A percentile compares a stretch with the other conserved stretches of the same genome.
phyloP scores from a whole-genome alignment of 2,113 vertebrate genomes.

The Orientallactaga bullata region DNA sequence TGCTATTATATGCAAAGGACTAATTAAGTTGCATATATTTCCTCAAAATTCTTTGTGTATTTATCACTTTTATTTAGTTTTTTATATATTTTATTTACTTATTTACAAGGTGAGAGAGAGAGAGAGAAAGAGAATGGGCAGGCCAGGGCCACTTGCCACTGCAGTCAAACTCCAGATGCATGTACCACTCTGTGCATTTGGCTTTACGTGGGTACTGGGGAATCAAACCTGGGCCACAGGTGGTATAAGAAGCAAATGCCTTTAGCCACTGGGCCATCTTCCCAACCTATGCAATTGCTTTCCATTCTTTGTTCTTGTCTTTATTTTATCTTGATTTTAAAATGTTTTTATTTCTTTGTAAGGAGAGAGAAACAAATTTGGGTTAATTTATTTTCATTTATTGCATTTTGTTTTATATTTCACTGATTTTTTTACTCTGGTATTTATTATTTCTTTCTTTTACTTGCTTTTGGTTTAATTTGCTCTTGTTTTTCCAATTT shows the following conservation, averaged over 20 bases:
- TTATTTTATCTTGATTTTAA: background rate
- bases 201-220: too few relatives aligned
- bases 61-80: background rate
- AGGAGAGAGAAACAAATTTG: background rate
- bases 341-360: too few relatives aligned
- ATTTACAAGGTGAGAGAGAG: too few relatives aligned
- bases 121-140: too few relatives aligned
- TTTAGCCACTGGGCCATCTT: too few relatives aligned
- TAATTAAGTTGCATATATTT: background rate
- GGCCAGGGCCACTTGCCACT: too few relatives aligned
- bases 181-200: too few relatives aligned
- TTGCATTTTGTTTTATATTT: background rate
- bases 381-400: background rate
- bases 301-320: too few relatives aligned
- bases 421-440: background rate
- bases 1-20: background rate
- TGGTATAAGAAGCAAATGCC: too few relatives aligned
- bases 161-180: too few relatives aligned
- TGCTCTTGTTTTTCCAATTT: background rate
- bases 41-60: background rate
- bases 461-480: background rate
- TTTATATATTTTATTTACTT: background rate
- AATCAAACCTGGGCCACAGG: too few relatives aligned
- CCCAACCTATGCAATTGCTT: too few relatives aligned
- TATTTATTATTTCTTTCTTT: background rate